Evolutionary conservation across 2,888 invertebrate species (phyloP).

Genomic region (Ligdia adustata): DNA sequence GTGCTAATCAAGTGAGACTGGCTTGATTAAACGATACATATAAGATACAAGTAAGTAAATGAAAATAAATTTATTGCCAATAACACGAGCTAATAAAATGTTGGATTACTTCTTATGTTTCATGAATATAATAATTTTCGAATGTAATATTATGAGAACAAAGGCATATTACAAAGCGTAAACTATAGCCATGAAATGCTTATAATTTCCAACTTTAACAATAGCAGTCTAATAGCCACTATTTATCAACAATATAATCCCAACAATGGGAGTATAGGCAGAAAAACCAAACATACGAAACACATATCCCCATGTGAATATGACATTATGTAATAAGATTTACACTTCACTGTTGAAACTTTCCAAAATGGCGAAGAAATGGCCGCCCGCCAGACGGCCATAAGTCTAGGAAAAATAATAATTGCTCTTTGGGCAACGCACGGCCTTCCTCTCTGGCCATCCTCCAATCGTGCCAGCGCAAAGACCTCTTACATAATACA

Average conservation of each 20-base stretch:
- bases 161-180: too few species aligned
- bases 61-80: too few species aligned
- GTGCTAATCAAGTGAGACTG: too few species aligned
- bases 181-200: too few species aligned
- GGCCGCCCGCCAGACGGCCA: conserved; percentile 61
- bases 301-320: conserved; percentile 8
- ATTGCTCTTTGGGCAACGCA: conserved; percentile 52
- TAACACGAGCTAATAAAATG: too few species aligned
- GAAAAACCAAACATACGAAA: conserved; percentile 13
- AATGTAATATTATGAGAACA: too few species aligned
- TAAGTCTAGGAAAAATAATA: conserved; percentile 50
- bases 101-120: too few species aligned
- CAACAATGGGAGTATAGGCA: conserved; percentile 14
- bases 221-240: conserved; percentile 29
- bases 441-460: conserved; percentile 51
- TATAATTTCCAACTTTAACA: conserved; percentile 11
- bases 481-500: conserved; percentile 45
- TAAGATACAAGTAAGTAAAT: too few species aligned
- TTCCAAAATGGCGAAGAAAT: conserved; percentile 46
- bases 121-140: too few species aligned
- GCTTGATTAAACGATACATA: too few species aligned
- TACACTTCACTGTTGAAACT: conserved; percentile 31
- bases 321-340: conserved; percentile 25
- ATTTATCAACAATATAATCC: conserved; percentile 17
- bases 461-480: conserved; percentile 63